Evolutionary conservation across 2,113 vertebrate genomes (phyloP).

Genomic region (Caranx ignobilis): DNA sequence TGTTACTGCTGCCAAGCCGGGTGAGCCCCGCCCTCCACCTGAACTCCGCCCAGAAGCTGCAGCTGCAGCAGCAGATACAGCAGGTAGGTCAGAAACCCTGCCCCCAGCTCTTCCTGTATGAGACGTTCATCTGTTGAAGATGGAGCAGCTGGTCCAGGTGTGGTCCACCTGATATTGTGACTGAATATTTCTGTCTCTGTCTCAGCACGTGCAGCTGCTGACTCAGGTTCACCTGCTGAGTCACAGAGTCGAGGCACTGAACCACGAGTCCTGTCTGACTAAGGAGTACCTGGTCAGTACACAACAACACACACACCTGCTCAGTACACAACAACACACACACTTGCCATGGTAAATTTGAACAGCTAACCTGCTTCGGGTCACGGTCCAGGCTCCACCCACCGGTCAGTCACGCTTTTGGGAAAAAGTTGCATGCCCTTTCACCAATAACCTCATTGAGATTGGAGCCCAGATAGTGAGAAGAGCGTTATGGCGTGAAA

Average conservation of each 20-base stretch:
- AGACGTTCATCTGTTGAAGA: too few relatives aligned
- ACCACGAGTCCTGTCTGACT: constrained; percentile 85
- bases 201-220: constrained; percentile 94
- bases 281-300: constrained; percentile 89
- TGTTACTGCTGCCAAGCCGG: constrained; percentile 47
- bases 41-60: constrained; percentile 82
- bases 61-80: constrained; percentile 94
- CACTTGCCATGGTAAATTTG: too few relatives aligned
- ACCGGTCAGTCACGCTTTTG: too few relatives aligned
- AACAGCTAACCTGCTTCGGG: too few relatives aligned
- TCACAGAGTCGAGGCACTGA: constrained; percentile 80
- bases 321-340: neutral
- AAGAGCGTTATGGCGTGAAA: too few relatives aligned
- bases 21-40: constrained; percentile 79
- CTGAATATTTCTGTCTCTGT: constrained; percentile 18
- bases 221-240: constrained; percentile 91
- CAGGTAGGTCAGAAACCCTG: constrained; percentile 82
- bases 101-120: too few relatives aligned
- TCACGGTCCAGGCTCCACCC: too few relatives aligned
- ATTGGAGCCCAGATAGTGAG: too few relatives aligned
- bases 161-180: neutral
- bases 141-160: too few relatives aligned
- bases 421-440: too few relatives aligned
- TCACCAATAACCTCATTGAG: too few relatives aligned
- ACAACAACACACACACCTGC: neutral